phyloP scores from a whole-genome alignment of 2,797 vertebrate species.

The Xerus rutilus region DNA sequence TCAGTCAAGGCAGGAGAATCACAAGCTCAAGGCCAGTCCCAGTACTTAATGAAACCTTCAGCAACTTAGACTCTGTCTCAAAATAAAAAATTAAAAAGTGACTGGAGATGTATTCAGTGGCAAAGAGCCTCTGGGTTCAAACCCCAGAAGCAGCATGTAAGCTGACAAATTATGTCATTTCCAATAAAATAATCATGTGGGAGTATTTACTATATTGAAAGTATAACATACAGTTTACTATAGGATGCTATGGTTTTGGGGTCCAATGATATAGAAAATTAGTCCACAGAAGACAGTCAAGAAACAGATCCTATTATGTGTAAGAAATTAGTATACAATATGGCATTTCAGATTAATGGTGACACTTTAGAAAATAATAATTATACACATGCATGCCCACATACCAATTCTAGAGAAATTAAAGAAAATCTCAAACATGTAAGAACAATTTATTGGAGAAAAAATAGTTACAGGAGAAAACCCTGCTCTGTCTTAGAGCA shows the following conservation, averaged over 20 bases:
- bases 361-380: background rate
- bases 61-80: background rate
- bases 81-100: background rate
- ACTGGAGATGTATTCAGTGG: background rate
- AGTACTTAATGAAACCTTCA: no score
- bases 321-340: background rate
- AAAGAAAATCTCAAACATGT: background rate
- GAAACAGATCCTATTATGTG: background rate
- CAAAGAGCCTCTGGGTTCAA: background rate
- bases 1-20: background rate
- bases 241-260: background rate
- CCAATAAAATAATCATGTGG: background rate
- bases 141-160: background rate
- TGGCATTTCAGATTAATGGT: background rate
- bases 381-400: background rate
- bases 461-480: background rate
- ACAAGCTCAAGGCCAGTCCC: background rate
- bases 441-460: background rate
- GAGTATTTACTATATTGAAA: background rate
- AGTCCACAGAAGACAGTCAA: background rate
- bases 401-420: background rate
- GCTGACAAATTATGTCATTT: background rate
- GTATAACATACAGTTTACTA: background rate
- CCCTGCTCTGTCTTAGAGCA: background rate
- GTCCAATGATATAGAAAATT: constrained; percentile 9